phyloP scores from a whole-genome alignment of 1,140 invertebrate species.

The Aphidius ervi region DNA sequence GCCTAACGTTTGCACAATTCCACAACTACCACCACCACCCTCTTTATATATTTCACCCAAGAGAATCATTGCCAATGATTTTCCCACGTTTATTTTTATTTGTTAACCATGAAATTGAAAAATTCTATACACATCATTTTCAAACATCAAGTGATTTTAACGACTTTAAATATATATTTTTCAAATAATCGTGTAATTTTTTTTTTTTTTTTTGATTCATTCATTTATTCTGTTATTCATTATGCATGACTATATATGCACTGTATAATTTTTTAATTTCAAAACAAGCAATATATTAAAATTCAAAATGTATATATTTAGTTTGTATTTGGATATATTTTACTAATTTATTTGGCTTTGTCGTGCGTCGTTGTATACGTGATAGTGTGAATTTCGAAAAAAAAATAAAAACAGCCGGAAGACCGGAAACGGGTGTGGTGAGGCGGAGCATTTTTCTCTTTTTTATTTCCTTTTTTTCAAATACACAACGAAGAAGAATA shows the following conservation, averaged over 20 bases:
- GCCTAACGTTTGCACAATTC: slow-evolving; percentile 10
- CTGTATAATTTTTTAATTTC: background rate
- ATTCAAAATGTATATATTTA: too few species aligned
- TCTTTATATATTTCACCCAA: background rate
- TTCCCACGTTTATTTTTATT: slow-evolving; percentile 15
- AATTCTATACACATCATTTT: background rate
- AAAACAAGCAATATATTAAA: too few species aligned
- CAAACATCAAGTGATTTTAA: too few species aligned
- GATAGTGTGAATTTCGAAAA: slow-evolving; percentile 5
- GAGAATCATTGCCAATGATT: slow-evolving; percentile 12
- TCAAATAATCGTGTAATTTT: background rate
- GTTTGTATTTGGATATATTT: too few species aligned
- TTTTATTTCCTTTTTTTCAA: too few species aligned
- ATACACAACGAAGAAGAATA: slow-evolving; percentile 8
- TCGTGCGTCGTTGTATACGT: background rate
- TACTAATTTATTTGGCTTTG: too few species aligned
- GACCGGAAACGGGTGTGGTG: slow-evolving; percentile 25
- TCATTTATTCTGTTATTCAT: background rate
- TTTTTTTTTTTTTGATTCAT: background rate
- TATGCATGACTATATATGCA: slow-evolving; percentile 13
- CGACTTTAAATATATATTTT: too few species aligned
- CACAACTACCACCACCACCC: background rate
- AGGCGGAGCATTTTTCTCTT: slow-evolving; percentile 11
- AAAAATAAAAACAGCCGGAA: slow-evolving; percentile 26
- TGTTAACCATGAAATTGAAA: slow-evolving; percentile 15